Conservation (phyloP, 2,113 vertebrate genomes). For the Antigone vipio region DNA sequence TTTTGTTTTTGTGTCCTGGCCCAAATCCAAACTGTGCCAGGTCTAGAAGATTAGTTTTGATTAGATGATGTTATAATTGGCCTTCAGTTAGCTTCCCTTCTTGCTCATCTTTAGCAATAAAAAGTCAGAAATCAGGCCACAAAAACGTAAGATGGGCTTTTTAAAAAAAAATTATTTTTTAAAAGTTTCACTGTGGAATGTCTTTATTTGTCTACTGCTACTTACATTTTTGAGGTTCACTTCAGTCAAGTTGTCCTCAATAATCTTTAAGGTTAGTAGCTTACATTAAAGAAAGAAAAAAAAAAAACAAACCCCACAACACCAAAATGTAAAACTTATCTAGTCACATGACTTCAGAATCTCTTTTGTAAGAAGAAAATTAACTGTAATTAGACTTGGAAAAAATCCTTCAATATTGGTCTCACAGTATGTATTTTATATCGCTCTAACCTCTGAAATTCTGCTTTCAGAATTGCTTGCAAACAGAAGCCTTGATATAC, state of each 20-base stretch:
- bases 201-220: neutral
- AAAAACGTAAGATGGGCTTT: neutral
- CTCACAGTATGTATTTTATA: neutral
- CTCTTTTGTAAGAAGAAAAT: neutral
- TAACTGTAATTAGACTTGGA: neutral
- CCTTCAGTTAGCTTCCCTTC: neutral
- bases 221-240: neutral
- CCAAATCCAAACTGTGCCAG: slow-evolving; percentile 22
- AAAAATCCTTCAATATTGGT: neutral
- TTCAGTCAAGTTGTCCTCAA: neutral
- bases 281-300: neutral
- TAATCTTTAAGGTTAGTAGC: neutral
- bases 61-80: slow-evolving; percentile 15
- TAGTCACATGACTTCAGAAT: neutral
- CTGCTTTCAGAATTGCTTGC: neutral
- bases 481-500: neutral
- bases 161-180: neutral
- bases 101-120: neutral
- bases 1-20: slow-evolving; percentile 17
- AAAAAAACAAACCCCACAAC: neutral
- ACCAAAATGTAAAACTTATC: neutral
- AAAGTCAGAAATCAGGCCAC: neutral
- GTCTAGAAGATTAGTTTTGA: slow-evolving; percentile 24
- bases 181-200: neutral
- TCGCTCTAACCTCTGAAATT: neutral